phyloP scores from a whole-genome alignment of 1,140 invertebrate genomes.

The Micrasema longulum region DNA sequence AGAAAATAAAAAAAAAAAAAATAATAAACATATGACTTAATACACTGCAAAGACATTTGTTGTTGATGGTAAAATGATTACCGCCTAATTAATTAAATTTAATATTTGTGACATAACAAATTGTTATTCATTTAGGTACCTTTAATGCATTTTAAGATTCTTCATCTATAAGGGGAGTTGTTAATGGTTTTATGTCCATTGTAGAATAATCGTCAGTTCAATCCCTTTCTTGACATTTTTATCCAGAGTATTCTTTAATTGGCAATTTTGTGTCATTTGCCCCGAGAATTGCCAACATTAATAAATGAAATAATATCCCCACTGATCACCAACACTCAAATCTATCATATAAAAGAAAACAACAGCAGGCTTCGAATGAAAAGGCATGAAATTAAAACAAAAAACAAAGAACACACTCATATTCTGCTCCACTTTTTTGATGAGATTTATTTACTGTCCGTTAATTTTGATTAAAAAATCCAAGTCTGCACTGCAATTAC shows the following conservation, averaged over 20 bases:
- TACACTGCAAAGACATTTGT: too few species aligned
- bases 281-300: slow-evolving; percentile 15
- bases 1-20: too few species aligned
- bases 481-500: slow-evolving; percentile 24
- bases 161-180: too few species aligned
- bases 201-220: not conserved
- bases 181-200: too few species aligned
- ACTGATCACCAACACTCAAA: slow-evolving; percentile 7
- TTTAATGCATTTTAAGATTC: too few species aligned
- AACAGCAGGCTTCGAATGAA: too few species aligned
- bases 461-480: not conserved
- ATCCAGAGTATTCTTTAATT: slow-evolving; percentile 46
- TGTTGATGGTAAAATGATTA: too few species aligned
- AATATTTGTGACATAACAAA: too few species aligned
- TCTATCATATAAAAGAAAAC: not conserved
- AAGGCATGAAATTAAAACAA: not conserved
- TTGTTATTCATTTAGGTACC: too few species aligned
- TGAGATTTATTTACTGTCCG: not conserved
- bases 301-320: slow-evolving; percentile 42
- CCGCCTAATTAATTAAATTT: too few species aligned
- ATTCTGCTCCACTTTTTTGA: not conserved
- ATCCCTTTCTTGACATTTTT: not conserved
- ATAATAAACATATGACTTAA: too few species aligned
- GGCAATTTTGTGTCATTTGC: slow-evolving; percentile 46
- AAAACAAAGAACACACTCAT: not conserved